phyloP scores from a whole-genome alignment of 2,888 invertebrate species.

The Scaptomyza flava region DNA sequence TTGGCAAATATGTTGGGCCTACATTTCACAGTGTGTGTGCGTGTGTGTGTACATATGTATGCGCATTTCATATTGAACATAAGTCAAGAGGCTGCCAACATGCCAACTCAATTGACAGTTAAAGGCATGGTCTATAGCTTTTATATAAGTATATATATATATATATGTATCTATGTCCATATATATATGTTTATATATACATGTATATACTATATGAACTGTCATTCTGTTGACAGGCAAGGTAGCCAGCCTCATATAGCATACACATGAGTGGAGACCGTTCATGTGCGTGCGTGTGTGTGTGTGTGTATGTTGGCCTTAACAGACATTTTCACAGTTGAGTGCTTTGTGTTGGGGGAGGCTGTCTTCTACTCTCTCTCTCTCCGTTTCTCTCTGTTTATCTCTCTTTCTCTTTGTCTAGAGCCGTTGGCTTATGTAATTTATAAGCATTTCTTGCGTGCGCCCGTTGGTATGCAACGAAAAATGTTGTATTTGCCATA shows the following conservation, averaged over 20 bases:
- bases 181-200: constrained; percentile 29
- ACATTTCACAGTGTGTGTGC: constrained; percentile 1
- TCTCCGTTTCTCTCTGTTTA: background rate
- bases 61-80: constrained; percentile 73
- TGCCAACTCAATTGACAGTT: constrained; percentile 79
- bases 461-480: constrained; percentile 66
- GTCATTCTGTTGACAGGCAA: constrained; percentile 77
- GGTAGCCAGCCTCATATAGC: constrained; percentile 66
- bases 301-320: constrained; percentile 62
- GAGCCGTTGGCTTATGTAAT: constrained; percentile 62
- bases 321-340: constrained; percentile 80
- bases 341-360: constrained; percentile 71
- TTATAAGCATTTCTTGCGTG: constrained; percentile 74
- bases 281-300: constrained; percentile 26
- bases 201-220: constrained; percentile 68
- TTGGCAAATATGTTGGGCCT: constrained; percentile 55
- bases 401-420: background rate
- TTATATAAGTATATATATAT: constrained; percentile 5
- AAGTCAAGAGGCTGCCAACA: constrained; percentile 79
- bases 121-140: constrained; percentile 50
- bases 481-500: constrained; percentile 62
- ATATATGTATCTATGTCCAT: constrained; percentile 15
- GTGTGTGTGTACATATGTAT: constrained; percentile 63
- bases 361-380: constrained; percentile 32
- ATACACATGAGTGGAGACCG: constrained; percentile 59